Conservation (phyloP, 2,797 vertebrate genomes). For the Alcedo quadribrachys region DNA sequence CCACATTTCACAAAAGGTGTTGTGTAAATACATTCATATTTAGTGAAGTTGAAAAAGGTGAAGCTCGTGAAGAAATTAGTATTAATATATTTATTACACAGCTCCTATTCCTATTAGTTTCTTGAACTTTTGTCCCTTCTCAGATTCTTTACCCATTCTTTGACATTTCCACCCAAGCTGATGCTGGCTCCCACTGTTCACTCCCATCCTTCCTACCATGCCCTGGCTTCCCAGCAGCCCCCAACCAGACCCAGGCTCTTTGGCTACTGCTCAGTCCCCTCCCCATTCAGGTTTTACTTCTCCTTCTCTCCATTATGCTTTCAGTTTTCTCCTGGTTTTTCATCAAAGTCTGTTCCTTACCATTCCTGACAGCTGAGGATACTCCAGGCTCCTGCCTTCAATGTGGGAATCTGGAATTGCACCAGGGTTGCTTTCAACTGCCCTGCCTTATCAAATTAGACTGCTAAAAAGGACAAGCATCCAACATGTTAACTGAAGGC, state of each 20-base stretch:
- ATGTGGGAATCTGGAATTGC: not conserved
- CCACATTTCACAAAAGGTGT: not conserved
- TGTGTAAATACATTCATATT: not conserved
- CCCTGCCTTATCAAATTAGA: not conserved
- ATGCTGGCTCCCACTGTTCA: not conserved
- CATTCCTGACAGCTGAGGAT: not conserved
- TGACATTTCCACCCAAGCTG: not conserved
- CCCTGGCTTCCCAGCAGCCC: not conserved
- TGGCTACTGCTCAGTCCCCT: fast-evolving
- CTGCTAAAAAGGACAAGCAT: not conserved
- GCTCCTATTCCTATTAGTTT: not conserved
- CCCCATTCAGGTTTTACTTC: not conserved
- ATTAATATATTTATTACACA: not conserved
- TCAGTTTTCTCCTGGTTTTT: not conserved
- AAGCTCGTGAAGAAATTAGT: not conserved
- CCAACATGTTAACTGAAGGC: not conserved
- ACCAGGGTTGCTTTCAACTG: not conserved
- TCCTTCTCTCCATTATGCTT: not conserved
- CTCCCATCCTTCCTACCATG: not conserved
- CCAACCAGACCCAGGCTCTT: not conserved
- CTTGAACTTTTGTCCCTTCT: not conserved
- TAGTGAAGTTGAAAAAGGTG: not conserved
- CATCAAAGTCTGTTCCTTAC: not conserved
- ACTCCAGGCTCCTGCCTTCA: not conserved
- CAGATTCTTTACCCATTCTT: not conserved